Conservation (phyloP, 1,140 invertebrate species). For the Eueides isabella region DNA sequence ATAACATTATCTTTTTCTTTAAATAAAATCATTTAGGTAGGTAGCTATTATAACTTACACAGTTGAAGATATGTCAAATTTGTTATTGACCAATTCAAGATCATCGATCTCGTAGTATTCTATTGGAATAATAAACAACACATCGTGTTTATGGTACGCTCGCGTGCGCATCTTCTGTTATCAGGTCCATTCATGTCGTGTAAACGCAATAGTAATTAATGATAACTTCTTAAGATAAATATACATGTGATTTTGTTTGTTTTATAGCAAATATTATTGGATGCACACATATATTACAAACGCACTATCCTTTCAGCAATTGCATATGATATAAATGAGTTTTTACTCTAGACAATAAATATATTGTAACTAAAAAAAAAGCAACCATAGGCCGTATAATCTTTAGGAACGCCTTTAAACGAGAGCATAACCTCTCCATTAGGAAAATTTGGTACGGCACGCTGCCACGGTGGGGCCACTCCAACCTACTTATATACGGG, state of each 20-base stretch:
- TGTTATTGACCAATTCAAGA: conserved; percentile 28
- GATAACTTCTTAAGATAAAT: conserved; percentile 33
- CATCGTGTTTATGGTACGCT: conserved; percentile 40
- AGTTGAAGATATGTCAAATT: not conserved
- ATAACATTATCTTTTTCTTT: too few species aligned
- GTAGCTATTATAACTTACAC: too few species aligned
- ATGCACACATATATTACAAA: not conserved
- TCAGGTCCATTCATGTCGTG: conserved; percentile 45
- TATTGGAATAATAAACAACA: conserved; percentile 45
- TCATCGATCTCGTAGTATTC: conserved; percentile 42
- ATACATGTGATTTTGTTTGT: not conserved
- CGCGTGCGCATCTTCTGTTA: conserved; percentile 42
- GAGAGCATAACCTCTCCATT: conserved; percentile 27
- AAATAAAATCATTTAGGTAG: too few species aligned
- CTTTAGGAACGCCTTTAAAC: not conserved
- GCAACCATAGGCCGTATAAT: not conserved
- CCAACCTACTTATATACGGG: conserved; percentile 51
- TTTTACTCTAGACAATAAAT: too few species aligned
- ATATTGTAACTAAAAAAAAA: too few species aligned
- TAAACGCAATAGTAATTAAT: conserved; percentile 40
- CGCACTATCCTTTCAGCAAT: not conserved
- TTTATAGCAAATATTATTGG: not conserved
- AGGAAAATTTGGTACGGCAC: conserved; percentile 32
- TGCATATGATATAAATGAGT: too few species aligned
- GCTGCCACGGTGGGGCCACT: conserved; percentile 37